Evolutionary conservation across 2,888 invertebrate species (phyloP), one percentile per base, ranked within the genome.

Genomic region (Nomada lathburiana): DNA sequence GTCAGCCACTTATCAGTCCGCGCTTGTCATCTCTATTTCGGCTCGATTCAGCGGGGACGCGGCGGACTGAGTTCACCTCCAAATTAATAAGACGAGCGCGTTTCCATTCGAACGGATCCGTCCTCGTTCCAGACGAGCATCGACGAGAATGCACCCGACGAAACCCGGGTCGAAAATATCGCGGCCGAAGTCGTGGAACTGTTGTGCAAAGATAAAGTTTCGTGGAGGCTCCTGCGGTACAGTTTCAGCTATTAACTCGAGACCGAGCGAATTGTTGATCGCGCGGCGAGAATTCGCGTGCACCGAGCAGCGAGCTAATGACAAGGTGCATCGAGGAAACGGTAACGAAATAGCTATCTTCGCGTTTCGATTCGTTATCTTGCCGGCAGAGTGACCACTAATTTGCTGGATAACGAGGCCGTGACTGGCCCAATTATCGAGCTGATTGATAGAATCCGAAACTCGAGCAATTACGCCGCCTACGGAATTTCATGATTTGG

Each of bases 391-490:
- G 60, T 77, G 76, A 76, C 80, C 85, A 78, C 85, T 85, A 85
- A 85, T 85, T 85, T 76, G 71, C 82, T 77, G 63, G 72, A 76
- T 85, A 85, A 85, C 85, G 75, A 82, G 85, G 74, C 79, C 63
- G 71, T 72, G 74, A 74, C 84, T 79, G 75, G 75, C 68, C 79
- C 77, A 85, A 85, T 85, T 85, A 85, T 71, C 73, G 42, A 64
- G 57, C 62, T 85, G 85, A 82, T 85, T 82, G 85, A 85, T 85
- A 82, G 82, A 85, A 85, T 85, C 62, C 80, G 79, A 78, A 73
- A 74, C 80, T 75, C 77, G 44, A 75, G 74, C 80, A 84, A 84
- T 85, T 84, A 81, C 79, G 73, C 84, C 80, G 76, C 80, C 79
- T 50, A 63, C 73, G 71, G 76, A 75, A 83, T 84, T 79, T 80